A percentile compares a stretch with the other conserved stretches of the same genome.
Conservation (phyloP, 2,888 invertebrate genomes). For the Pandemis heparana region DNA sequence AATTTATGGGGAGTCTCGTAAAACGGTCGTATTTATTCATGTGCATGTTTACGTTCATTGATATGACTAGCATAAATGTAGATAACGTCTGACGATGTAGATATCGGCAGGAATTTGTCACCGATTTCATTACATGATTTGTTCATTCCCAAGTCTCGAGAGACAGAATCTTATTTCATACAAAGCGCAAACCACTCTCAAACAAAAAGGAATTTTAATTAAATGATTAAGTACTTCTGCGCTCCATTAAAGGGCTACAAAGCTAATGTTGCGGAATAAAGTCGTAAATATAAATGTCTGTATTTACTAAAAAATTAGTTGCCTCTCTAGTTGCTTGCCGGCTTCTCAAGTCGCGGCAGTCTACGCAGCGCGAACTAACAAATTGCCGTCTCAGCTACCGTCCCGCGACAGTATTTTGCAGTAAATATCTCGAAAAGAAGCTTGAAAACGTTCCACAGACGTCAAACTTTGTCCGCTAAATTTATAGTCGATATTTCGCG, state of each 20-base stretch:
- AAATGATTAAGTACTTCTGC: neutral
- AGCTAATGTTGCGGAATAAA: conserved; percentile 11
- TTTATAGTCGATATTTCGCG: conserved; percentile 54
- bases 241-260: neutral
- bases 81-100: conserved; percentile 41
- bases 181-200: neutral
- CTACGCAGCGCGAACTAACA: conserved; percentile 59
- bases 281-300: conserved; percentile 40
- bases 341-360: conserved; percentile 40
- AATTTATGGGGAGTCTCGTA: conserved; percentile 67
- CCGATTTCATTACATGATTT: conserved; percentile 8
- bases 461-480: conserved; percentile 54
- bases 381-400: conserved; percentile 57
- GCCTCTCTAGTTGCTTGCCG: conserved; percentile 44
- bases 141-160: neutral
- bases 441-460: conserved; percentile 50
- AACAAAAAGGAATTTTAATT: neutral
- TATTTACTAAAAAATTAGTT: conserved; percentile 51
- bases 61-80: conserved; percentile 62
- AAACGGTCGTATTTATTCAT: conserved; percentile 74
- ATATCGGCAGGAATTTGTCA: conserved; percentile 34
- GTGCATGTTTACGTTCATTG: conserved; percentile 74
- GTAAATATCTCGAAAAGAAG: conserved; percentile 57
- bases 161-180: neutral
- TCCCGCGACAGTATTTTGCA: conserved; percentile 45